Conservation (phyloP, 2,113 vertebrate genomes). For the Sturnira hondurensis region DNA sequence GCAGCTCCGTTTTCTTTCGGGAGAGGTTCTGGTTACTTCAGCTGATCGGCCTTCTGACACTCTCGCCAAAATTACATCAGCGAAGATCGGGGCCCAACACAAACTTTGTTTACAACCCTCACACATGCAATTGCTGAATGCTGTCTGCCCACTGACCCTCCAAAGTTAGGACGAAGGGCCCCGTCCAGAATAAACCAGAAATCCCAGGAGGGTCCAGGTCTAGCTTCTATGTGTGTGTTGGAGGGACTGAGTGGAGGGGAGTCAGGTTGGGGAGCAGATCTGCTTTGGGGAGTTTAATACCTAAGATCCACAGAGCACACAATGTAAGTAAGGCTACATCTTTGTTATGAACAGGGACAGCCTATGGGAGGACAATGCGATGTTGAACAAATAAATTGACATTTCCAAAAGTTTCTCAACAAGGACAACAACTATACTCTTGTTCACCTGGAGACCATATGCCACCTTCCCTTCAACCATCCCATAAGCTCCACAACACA, state of each 20-base stretch:
- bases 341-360: neutral
- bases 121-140: slow-evolving; percentile 72
- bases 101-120: slow-evolving; percentile 67
- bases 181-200: slow-evolving; percentile 11
- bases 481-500: neutral
- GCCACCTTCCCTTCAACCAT: neutral
- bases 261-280: slow-evolving; percentile 25
- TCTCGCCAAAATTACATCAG: slow-evolving; percentile 62
- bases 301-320: slow-evolving; percentile 39
- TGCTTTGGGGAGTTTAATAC: neutral
- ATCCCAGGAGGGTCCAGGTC: slow-evolving; percentile 39
- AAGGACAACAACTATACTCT: neutral
- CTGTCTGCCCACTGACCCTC: slow-evolving; percentile 40
- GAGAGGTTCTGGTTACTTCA: slow-evolving; percentile 72
- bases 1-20: slow-evolving; percentile 65
- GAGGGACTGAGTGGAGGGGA: neutral
- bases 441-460: neutral
- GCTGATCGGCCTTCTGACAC: slow-evolving; percentile 60
- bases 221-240: neutral
- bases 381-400: neutral
- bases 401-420: slow-evolving; percentile 28
- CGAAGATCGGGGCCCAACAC: slow-evolving; percentile 73
- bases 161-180: neutral
- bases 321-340: neutral
- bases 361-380: neutral